A percentile compares a stretch with the other conserved stretches of the same genome.
phyloP scores from a whole-genome alignment of 2,888 invertebrate genomes.

The Hybos culiciformis region DNA sequence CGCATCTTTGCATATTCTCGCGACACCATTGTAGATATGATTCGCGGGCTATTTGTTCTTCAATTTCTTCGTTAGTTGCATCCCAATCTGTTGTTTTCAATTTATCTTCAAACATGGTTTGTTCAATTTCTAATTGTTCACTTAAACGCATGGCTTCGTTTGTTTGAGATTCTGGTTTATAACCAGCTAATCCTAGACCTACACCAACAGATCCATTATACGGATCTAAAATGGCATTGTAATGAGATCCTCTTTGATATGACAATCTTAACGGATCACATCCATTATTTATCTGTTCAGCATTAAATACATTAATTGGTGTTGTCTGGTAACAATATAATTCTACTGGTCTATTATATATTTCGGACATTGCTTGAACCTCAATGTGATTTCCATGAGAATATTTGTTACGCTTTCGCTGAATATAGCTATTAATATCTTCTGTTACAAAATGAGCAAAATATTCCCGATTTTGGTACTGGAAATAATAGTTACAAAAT shows the following conservation, averaged over 20 bases:
- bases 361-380: constrained; percentile 80
- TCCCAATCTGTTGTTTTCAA: constrained; percentile 82
- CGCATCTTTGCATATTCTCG: constrained; percentile 46
- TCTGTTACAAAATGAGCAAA: constrained; percentile 82
- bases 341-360: constrained; percentile 77
- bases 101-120: constrained; percentile 84
- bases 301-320: constrained; percentile 77
- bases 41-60: constrained; percentile 74
- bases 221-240: constrained; percentile 79
- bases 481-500: constrained; percentile 12
- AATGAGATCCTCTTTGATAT: constrained; percentile 76
- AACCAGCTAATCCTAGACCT: constrained; percentile 69
- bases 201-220: constrained; percentile 69
- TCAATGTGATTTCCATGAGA: constrained; percentile 85
- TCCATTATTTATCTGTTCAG: constrained; percentile 52
- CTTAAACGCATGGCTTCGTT: constrained; percentile 62
- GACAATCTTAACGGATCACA: constrained; percentile 70
- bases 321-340: constrained; percentile 45
- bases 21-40: constrained; percentile 69
- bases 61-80: constrained; percentile 79
- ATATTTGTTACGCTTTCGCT: constrained; percentile 61
- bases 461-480: constrained; percentile 75
- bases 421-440: constrained; percentile 70
- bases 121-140: constrained; percentile 67
- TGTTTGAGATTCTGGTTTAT: constrained; percentile 58